Evolutionary conservation across 2,113 vertebrate species (phyloP).

Genomic region (Clinocottus analis): DNA sequence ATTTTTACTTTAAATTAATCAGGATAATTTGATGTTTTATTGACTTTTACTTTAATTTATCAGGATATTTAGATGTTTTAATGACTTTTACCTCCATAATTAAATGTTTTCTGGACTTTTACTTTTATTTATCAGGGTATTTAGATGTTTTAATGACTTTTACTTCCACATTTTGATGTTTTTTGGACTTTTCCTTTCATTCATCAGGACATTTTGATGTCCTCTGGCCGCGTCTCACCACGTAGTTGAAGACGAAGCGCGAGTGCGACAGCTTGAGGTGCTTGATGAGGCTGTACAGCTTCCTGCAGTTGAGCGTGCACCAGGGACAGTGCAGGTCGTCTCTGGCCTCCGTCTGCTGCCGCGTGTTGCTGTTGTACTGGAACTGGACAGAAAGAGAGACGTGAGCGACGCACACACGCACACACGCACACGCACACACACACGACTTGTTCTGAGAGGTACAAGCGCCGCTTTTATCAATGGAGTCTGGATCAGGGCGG

Average conservation of each 20-base stretch:
- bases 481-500: no score
- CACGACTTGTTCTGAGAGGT: no score
- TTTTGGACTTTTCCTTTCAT: background rate
- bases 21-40: background rate
- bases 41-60: background rate
- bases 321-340: constrained; percentile 98
- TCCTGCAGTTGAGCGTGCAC: constrained; percentile 97
- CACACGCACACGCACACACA: no score
- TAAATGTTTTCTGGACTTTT: background rate
- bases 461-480: no score
- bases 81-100: background rate
- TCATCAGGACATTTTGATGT: background rate
- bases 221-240: constrained; percentile 85
- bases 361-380: constrained; percentile 96
- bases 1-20: background rate
- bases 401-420: no score
- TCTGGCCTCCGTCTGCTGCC: constrained; percentile 97
- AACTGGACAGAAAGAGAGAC: constrained; percentile 81
- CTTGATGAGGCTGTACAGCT: constrained; percentile 96
- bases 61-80: background rate
- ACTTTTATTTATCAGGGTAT: background rate
- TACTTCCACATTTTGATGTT: background rate
- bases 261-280: constrained; percentile 98
- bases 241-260: constrained; percentile 98
- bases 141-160: background rate